These are phyloP conservation scores for Boleophthalmus pectinirostris DNA, from an alignment of 2,113 vertebrate species.

Conservation along the genomic window DNA sequence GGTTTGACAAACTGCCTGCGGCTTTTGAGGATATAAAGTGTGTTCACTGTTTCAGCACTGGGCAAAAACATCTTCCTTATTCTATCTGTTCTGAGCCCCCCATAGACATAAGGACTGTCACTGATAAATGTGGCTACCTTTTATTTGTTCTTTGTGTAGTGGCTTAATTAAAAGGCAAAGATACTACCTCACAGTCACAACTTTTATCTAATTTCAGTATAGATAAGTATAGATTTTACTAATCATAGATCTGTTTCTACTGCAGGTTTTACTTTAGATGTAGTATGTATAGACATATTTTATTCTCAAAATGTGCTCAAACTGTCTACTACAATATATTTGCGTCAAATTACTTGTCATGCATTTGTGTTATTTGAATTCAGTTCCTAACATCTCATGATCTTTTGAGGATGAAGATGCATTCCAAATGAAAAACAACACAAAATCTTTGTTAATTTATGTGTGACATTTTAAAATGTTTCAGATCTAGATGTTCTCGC, in stretches of 20 bases:
- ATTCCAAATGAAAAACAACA: background rate
- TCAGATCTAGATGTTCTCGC: background rate
- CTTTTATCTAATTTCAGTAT: no score
- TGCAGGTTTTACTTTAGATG: background rate
- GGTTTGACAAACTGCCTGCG: constrained; percentile 3
- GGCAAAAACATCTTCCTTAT: constrained; percentile 5
- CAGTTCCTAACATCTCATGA: background rate
- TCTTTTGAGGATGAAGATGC: background rate
- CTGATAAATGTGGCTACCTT: background rate
- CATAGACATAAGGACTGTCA: background rate
- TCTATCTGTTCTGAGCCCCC: background rate
- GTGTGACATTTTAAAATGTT: background rate
- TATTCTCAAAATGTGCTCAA: background rate
- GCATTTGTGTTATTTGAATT: background rate
- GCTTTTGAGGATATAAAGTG: background rate
- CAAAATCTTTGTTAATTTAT: background rate
- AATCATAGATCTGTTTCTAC: no score
- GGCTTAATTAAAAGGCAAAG: no score
- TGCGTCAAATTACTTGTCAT: background rate
- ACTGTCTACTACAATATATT: background rate
- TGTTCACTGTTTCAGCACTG: background rate
- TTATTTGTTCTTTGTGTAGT: background rate
- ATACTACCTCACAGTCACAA: background rate
- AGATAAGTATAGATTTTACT: no score
- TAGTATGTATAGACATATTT: background rate